A percentile compares a stretch with the other conserved stretches of the same genome.
These are phyloP conservation scores for Leucoraja ocellata DNA, from an alignment of 2,797 vertebrate genomes.

Conservation along the genomic window DNA sequence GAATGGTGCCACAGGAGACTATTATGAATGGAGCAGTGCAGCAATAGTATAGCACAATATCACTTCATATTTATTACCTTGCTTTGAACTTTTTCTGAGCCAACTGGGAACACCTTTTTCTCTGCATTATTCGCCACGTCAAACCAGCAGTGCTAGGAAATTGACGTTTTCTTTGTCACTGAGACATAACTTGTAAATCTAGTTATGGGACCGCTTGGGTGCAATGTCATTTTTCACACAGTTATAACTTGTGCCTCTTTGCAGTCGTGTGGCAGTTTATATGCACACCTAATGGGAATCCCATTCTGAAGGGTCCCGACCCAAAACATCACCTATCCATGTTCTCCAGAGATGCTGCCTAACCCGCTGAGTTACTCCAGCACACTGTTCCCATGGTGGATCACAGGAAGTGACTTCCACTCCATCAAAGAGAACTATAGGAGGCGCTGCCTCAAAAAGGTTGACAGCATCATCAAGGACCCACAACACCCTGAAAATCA, in stretches of 20 bases:
- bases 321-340: too few relatives aligned
- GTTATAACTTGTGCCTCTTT: neutral
- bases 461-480: too few relatives aligned
- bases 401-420: too few relatives aligned
- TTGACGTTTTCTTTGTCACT: neutral
- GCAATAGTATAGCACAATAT: neutral
- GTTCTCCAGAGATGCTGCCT: too few relatives aligned
- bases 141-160: neutral
- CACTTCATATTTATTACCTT: slow-evolving; percentile 3
- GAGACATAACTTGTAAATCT: slow-evolving; percentile 2
- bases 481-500: too few relatives aligned
- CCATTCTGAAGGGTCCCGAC: too few relatives aligned
- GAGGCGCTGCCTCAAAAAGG: too few relatives aligned
- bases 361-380: too few relatives aligned
- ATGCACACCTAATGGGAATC: neutral
- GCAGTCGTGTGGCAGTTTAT: neutral
- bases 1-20: neutral
- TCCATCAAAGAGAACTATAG: too few relatives aligned
- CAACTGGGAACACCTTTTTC: neutral
- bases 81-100: slow-evolving; percentile 19
- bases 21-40: slow-evolving; percentile 7
- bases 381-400: too few relatives aligned
- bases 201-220: neutral
- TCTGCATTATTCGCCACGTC: neutral
- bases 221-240: neutral